Evolutionary conservation across 2,888 invertebrate species (phyloP).

Genomic region (Diloba caeruleocephala): DNA sequence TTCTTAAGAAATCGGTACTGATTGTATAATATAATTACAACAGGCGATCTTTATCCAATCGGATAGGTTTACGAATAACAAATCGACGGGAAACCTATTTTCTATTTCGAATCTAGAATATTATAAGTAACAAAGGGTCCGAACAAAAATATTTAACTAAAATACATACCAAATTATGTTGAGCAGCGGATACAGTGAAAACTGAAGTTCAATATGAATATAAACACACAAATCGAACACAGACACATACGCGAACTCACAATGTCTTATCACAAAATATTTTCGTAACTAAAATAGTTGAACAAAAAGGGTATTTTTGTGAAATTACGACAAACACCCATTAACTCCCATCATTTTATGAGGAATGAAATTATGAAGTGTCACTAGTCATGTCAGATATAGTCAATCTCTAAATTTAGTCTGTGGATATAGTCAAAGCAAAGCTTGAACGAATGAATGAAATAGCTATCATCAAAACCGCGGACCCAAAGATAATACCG

Average conservation of each 20-base stretch:
- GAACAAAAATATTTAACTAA: slow-evolving; percentile 32
- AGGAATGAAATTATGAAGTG: slow-evolving; percentile 56
- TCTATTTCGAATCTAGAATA: slow-evolving; percentile 39
- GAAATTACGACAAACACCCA: slow-evolving; percentile 51
- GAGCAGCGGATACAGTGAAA: slow-evolving; percentile 53
- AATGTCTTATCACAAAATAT: slow-evolving; percentile 52
- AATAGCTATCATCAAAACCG: slow-evolving; percentile 36
- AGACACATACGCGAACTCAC: slow-evolving; percentile 52
- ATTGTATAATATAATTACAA: slow-evolving; percentile 21
- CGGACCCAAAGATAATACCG: too few species aligned
- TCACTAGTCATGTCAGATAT: too few species aligned
- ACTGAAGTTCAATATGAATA: slow-evolving; percentile 43
- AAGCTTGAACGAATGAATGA: slow-evolving; percentile 57
- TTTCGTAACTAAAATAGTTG: slow-evolving; percentile 53
- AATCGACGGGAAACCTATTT: slow-evolving; percentile 38
- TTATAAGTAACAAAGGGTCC: slow-evolving; percentile 34
- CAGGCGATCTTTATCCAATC: slow-evolving; percentile 12
- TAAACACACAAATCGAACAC: slow-evolving; percentile 51
- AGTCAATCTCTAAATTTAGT: too few species aligned
- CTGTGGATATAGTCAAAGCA: too few species aligned
- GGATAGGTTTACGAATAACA: slow-evolving; percentile 33
- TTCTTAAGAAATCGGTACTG: slow-evolving; percentile 4
- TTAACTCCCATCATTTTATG: slow-evolving; percentile 52
- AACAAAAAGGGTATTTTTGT: slow-evolving; percentile 54
- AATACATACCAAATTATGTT: slow-evolving; percentile 54